phyloP scores from a whole-genome alignment of 2,888 invertebrate genomes.

The Lasioglossum marginatum region DNA sequence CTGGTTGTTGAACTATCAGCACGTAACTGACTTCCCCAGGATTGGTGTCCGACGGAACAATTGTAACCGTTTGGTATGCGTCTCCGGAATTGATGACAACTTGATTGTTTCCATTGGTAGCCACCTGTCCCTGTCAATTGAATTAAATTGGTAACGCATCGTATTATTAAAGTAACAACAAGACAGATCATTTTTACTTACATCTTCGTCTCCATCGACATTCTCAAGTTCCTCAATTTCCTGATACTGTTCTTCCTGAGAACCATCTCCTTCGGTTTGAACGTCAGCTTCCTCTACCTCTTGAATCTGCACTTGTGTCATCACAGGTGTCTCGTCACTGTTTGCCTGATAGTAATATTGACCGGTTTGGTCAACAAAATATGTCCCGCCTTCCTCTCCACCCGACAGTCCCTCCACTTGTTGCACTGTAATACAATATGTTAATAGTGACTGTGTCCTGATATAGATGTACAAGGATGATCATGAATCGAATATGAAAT shows the following conservation, averaged over 20 bases:
- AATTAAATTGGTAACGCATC: not conserved
- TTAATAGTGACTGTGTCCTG: not conserved
- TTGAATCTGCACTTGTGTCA: constrained; percentile 87
- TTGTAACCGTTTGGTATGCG: constrained; percentile 92
- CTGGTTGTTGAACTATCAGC: constrained; percentile 92
- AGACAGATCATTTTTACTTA: constrained; percentile 64
- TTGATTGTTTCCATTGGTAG: constrained; percentile 81
- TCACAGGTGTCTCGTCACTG: constrained; percentile 88
- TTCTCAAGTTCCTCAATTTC: constrained; percentile 85
- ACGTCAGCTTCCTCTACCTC: constrained; percentile 82
- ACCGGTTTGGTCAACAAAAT: constrained; percentile 93
- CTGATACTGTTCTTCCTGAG: constrained; percentile 82
- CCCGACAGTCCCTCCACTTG: constrained; percentile 84
- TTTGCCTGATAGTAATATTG: constrained; percentile 93
- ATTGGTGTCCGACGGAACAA: constrained; percentile 91
- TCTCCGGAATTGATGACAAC: constrained; percentile 87
- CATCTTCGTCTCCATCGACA: constrained; percentile 85
- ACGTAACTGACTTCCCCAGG: constrained; percentile 95
- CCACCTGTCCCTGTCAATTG: constrained; percentile 73
- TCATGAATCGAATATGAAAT: constrained; percentile 23
- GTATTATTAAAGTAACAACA: not conserved
- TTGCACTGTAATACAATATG: constrained; percentile 76
- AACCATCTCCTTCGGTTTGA: constrained; percentile 79
- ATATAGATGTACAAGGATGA: not conserved
- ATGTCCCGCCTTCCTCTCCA: constrained; percentile 88